Percentiles rank a stretch among this genome's conserved stretches.
Conservation (phyloP, 2,888 invertebrate species). For the Kryphioiulus occultus region DNA sequence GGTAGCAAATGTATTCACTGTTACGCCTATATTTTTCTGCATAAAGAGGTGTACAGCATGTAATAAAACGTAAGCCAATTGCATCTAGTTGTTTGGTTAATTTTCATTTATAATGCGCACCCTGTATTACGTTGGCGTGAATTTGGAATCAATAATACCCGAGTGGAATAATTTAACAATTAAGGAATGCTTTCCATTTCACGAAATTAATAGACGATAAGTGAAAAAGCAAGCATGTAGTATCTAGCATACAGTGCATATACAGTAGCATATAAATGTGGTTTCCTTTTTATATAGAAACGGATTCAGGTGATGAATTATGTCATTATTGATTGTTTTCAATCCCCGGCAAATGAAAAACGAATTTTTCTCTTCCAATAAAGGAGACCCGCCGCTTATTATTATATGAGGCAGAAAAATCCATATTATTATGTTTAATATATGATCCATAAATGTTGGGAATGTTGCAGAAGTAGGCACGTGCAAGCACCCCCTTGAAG, state of each 20-base stretch:
- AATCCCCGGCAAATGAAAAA: constrained; percentile 25
- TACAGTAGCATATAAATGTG: background rate
- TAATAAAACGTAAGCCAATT: too few species aligned
- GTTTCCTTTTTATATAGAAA: background rate
- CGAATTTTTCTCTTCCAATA: constrained; percentile 2
- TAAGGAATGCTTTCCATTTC: background rate
- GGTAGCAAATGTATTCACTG: too few species aligned
- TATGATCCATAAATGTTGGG: constrained; percentile 31
- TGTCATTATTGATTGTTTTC: constrained; percentile 30
- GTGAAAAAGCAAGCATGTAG: background rate
- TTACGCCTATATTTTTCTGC: too few species aligned
- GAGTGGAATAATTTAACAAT: background rate
- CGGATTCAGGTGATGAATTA: background rate
- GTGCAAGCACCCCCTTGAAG: background rate
- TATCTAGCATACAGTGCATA: background rate
- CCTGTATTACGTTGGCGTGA: background rate
- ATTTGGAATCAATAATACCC: background rate
- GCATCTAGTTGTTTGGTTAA: too few species aligned
- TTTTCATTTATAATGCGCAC: too few species aligned
- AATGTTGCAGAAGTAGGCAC: background rate
- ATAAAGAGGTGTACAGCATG: too few species aligned
- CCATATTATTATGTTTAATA: constrained; percentile 25
- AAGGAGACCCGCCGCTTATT: background rate
- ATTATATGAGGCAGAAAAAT: constrained; percentile 25
- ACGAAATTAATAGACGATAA: background rate